Conservation (phyloP, 1,140 invertebrate species). For the Drosophila pseudoobscura region DNA sequence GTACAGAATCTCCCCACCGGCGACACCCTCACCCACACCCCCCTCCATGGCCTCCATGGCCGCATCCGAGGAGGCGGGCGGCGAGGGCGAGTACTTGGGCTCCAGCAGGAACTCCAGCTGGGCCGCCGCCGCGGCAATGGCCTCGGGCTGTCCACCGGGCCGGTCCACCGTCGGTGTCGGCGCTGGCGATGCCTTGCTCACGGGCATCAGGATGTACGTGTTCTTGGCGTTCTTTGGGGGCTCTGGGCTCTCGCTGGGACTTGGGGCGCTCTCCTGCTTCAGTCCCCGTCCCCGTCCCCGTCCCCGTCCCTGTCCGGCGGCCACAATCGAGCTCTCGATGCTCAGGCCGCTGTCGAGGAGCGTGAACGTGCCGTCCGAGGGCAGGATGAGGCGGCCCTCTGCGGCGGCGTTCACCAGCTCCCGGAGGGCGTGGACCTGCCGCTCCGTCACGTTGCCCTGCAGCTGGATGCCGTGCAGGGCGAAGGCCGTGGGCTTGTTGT, state of each 20-base stretch:
- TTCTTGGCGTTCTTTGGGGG: conserved; percentile 54
- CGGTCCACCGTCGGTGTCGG: neutral
- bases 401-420: conserved; percentile 82
- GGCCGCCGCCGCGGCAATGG: conserved; percentile 58
- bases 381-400: conserved; percentile 81
- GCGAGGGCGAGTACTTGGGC: conserved; percentile 71
- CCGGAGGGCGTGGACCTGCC: conserved; percentile 78
- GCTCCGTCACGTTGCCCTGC: conserved; percentile 82
- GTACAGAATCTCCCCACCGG: conserved; percentile 68
- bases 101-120: conserved; percentile 74
- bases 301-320: neutral
- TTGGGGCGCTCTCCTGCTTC: conserved; percentile 19
- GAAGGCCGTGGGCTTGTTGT: conserved; percentile 83
- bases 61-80: conserved; percentile 3
- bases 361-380: conserved; percentile 80
- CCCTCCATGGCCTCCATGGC: neutral
- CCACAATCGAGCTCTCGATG: conserved; percentile 79
- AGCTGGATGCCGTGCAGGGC: conserved; percentile 82
- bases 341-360: conserved; percentile 78
- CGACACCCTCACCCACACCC: neutral
- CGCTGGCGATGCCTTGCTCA: conserved; percentile 39
- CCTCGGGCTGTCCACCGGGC: neutral
- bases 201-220: conserved; percentile 80
- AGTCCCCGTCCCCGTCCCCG: neutral
- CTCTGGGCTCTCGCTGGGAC: neutral